phyloP scores from a whole-genome alignment of 2,888 invertebrate species.

The Lasioglossum calceatum region DNA sequence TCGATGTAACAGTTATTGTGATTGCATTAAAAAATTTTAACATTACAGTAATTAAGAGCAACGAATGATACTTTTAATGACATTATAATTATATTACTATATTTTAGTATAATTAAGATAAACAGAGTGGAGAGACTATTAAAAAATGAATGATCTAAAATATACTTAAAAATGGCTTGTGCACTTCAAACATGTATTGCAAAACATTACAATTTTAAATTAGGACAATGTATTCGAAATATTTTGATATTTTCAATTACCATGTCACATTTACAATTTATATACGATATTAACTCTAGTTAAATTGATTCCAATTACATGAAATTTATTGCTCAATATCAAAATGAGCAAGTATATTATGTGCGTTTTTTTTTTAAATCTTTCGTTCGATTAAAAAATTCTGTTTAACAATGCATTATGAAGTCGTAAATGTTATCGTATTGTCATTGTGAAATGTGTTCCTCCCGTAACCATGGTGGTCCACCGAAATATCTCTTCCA shows the following conservation, averaged over 20 bases:
- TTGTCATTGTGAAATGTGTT: slow-evolving; percentile 66
- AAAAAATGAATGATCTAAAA: slow-evolving; percentile 19
- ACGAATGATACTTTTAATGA: slow-evolving; percentile 12
- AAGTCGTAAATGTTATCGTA: slow-evolving; percentile 53
- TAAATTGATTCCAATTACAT: slow-evolving; percentile 34
- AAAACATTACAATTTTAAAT: slow-evolving; percentile 23
- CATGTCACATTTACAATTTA: slow-evolving; percentile 49
- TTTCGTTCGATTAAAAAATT: slow-evolving; percentile 21
- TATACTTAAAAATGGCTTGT: neutral
- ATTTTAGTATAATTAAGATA: slow-evolving; percentile 10
- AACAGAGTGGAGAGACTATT: slow-evolving; percentile 12
- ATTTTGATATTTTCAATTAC: slow-evolving; percentile 38
- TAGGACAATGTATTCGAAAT: slow-evolving; percentile 23
- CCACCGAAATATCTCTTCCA: too few species aligned
- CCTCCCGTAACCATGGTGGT: neutral
- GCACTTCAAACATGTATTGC: slow-evolving; percentile 10
- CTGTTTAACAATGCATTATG: slow-evolving; percentile 17
- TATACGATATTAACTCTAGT: slow-evolving; percentile 32
- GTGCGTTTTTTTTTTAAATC: slow-evolving; percentile 20
- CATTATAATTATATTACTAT: neutral
- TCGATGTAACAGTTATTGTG: slow-evolving; percentile 2
- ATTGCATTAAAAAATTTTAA: slow-evolving; percentile 8
- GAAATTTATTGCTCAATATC: slow-evolving; percentile 48
- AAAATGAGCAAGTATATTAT: slow-evolving; percentile 19
- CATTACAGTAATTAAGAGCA: neutral